Base-by-base conservation (phyloP, 2,797 vertebrate genomes). In the Rhinatrema bivittatum region DNA sequence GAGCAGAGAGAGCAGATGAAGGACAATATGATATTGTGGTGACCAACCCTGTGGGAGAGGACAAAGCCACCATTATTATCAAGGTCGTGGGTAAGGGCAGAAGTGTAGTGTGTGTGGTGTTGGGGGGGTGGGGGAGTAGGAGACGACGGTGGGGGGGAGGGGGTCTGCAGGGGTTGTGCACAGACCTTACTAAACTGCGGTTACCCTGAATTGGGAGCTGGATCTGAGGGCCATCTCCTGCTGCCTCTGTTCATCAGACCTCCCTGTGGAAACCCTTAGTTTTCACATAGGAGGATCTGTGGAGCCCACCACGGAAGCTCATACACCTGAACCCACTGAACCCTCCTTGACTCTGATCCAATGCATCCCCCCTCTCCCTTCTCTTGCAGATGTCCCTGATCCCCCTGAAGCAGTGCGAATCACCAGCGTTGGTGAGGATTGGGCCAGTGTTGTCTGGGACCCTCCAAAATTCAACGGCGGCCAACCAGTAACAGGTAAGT, bases 1-100 rank as follows among this genome's bases (percentile, higher is more conserved):
- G 84, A 5, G 87, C 90, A 0, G 81, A 84, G 64, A 68, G 74
- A 15, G 30, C 15, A 0, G 92, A 95, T 0, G 89, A 91, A 68
- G 87, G 78, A 1, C 43, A 11, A 4, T 95, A 94, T 58, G 69
- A 56, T 46, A 91, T 95, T 72, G 80, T 73, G 2, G 89, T 94
- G 31, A 73, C 64, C 26, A 95, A 93, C 66, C 87, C 91, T 0
- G 64, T 26, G 0, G 92, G 92, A 25, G 89, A 91, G 38, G 91
- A 94, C 34, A 73, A 79, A 40, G 89, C 84, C 6, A 55, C 80
- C 21, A 29, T 95, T 51, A 56, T 60, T 6, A 11, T 95, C 50
- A 85, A 64, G 48, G 77, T 95, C n/a, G 91, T 95, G 16, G 92
- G 92, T 93, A 50, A 73, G 87, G 56, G 36, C n/a, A 23, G 26